Base-by-base conservation (phyloP, 2,888 invertebrate species). In the Heteropelma amictum region DNA sequence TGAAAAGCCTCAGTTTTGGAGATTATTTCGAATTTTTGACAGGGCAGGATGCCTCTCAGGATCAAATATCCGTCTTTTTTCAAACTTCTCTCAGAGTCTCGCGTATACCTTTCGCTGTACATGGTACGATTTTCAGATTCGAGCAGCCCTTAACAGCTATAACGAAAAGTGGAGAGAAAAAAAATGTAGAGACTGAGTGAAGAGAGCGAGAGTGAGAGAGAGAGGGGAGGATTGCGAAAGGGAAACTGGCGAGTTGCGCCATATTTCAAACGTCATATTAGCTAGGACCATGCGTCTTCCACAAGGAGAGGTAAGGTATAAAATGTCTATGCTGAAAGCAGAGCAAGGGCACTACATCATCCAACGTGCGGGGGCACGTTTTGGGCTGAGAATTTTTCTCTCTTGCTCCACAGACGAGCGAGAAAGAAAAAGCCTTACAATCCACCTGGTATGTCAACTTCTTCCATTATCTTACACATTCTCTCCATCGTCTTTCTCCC, bases 211-310 rank as follows among this genome's bases (percentile, higher is more conserved):
- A 63, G 75, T 65, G 60, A 69, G 58, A 58, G 76, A 61, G 72
- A 72, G 70, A 69, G 75, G 69, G n/a, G n/a, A n/a, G n/a, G n/a
- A n/a, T n/a, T n/a, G n/a, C n/a, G n/a, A n/a, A n/a, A n/a, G 76
- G 67, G 72, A 67, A 58, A 79, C 51, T 70, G 75, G 71, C 76
- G 77, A 81, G 78, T 81, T 70, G 69, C 77, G 81, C 82, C 83
- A 85, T 86, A 86, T 86, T 86, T 85, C 85, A 86, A 82, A 85
- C 76, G 85, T 86, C 86, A 85, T 86, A 86, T 86, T 86, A 86
- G 85, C 83, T 79, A 81, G 75, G 82, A 82, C 84, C 82, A 85
- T 85, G 86, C 85, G 80, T 85, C 84, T 85, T 84, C 84, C 82
- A 82, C 81, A 81, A 77, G 80, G 80, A 21, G 49, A 26, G 26